Percentiles rank a stretch among this genome's conserved stretches.
Conservation (phyloP, 2,888 invertebrate genomes). For the Gymnocheta viridis region DNA sequence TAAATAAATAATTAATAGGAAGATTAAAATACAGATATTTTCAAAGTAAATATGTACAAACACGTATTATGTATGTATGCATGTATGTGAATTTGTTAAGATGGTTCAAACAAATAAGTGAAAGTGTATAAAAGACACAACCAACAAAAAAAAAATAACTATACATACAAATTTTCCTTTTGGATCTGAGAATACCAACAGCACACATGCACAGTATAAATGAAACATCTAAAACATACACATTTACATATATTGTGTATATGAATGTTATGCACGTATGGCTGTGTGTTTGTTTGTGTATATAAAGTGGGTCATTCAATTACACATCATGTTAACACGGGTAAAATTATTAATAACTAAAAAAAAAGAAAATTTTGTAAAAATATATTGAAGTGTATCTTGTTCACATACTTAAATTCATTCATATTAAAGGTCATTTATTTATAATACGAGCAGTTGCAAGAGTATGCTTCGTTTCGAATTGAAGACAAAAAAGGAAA, state of each 20-base stretch:
- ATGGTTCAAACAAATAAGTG: not conserved
- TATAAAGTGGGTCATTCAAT: constrained; percentile 60
- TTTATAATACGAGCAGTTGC: constrained; percentile 28
- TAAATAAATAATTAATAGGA: not conserved
- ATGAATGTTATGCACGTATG: not conserved
- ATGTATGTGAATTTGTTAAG: no score
- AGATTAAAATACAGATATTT: not conserved
- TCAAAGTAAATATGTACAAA: no score
- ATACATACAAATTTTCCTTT: not conserved
- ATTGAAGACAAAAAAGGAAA: constrained; percentile 1
- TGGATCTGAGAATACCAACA: constrained; percentile 2
- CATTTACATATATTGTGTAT: constrained; percentile 4
- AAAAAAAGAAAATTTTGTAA: not conserved
- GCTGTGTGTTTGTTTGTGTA: constrained; percentile 37
- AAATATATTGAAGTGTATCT: constrained; percentile 23
- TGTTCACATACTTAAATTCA: constrained; percentile 22
- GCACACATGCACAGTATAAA: constrained; percentile 31
- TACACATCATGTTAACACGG: constrained; percentile 39
- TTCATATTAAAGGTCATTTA: constrained; percentile 46
- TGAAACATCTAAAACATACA: constrained; percentile 17
- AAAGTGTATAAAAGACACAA: not conserved
- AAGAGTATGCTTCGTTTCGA: constrained; percentile 11
- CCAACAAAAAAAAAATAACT: constrained; percentile 10
- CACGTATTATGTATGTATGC: no score
- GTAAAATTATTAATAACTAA: constrained; percentile 9